Evolutionary conservation across 2,888 invertebrate species (phyloP).

Genomic region (Pandemis heparana): DNA sequence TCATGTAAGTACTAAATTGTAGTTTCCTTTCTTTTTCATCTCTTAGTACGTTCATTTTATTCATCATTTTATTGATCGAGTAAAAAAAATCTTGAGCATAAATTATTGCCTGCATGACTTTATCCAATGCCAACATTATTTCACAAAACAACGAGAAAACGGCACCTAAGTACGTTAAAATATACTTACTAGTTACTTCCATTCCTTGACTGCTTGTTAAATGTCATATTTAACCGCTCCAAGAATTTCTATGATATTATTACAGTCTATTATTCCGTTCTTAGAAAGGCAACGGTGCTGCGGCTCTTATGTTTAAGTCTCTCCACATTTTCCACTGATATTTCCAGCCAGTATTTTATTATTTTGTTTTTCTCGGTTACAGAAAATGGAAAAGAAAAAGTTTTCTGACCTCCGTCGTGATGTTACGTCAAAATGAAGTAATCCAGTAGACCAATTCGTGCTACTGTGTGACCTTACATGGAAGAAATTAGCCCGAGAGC

Average conservation of each 20-base stretch:
- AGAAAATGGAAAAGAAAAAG: too few species aligned
- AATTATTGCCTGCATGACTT: too few species aligned
- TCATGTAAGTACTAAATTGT: too few species aligned
- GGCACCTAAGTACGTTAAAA: neutral
- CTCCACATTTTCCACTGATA: neutral
- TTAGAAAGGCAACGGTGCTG: neutral
- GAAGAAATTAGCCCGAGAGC: too few species aligned
- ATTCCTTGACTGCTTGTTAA: neutral
- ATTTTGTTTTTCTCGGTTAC: neutral
- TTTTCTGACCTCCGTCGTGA: too few species aligned
- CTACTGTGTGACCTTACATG: too few species aligned
- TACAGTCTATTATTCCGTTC: neutral
- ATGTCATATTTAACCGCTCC: conserved; percentile 20
- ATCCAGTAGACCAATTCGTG: too few species aligned
- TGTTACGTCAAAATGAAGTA: too few species aligned
- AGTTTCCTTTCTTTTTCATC: too few species aligned
- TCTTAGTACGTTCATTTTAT: too few species aligned
- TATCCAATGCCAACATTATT: neutral
- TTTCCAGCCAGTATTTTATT: neutral
- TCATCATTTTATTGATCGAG: too few species aligned
- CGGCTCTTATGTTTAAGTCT: neutral
- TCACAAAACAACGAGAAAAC: neutral
- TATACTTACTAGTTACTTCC: neutral
- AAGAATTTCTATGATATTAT: conserved; percentile 7
- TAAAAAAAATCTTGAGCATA: too few species aligned